Conservation (phyloP, 2,888 invertebrate genomes). For the Tanaodytes sp. region DNA sequence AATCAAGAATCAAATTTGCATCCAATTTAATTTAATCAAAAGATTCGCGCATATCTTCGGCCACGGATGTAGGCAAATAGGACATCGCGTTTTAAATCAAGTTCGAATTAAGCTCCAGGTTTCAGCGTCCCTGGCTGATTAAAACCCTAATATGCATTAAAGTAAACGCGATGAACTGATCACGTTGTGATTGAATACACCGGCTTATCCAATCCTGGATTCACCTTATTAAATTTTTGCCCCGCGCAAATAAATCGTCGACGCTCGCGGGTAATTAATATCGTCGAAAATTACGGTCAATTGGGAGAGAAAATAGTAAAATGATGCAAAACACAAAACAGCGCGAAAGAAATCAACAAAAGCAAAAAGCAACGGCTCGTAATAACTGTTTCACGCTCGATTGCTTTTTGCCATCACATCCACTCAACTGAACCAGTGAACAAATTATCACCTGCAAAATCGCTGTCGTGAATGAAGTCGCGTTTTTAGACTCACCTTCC, state of each 20-base stretch:
- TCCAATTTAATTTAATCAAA: conserved; percentile 13
- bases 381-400: background rate
- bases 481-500: conserved; percentile 1
- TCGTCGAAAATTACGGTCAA: too few species aligned
- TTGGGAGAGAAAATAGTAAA: too few species aligned
- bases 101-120: conserved; percentile 22
- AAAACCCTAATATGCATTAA: conserved; percentile 28
- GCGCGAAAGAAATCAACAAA: background rate
- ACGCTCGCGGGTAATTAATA: too few species aligned
- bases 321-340: background rate
- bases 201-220: background rate
- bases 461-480: conserved; percentile 3
- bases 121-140: conserved; percentile 20
- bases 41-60: background rate
- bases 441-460: conserved; percentile 17
- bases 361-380: background rate
- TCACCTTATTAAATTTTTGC: conserved; percentile 13
- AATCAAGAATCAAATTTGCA: conserved; percentile 13
- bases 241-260: background rate
- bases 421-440: too few species aligned
- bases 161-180: conserved; percentile 21
- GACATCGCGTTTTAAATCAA: conserved; percentile 30
- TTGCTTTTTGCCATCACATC: too few species aligned
- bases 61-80: conserved; percentile 28
- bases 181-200: conserved; percentile 9